Conservation (phyloP, 2,113 vertebrate species). For the Scalopus aquaticus region DNA sequence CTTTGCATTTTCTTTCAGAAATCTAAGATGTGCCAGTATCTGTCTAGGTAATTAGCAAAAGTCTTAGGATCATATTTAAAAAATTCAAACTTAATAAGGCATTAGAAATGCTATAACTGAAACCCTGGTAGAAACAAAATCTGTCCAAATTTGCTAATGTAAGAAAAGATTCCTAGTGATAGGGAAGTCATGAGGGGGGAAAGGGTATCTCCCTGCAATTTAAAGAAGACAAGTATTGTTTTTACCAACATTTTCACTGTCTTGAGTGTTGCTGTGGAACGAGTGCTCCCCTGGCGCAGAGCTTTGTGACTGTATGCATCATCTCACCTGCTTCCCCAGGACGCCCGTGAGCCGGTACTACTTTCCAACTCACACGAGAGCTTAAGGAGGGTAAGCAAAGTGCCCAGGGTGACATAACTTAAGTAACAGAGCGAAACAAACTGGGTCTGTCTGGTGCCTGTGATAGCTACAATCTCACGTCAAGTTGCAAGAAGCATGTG, state of each 20-base stretch:
- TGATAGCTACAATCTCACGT: neutral
- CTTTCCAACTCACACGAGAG: neutral
- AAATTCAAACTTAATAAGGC: slow-evolving; percentile 26
- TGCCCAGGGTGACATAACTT: neutral
- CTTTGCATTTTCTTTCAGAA: slow-evolving; percentile 42
- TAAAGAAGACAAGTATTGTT: neutral
- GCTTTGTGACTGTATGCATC: neutral
- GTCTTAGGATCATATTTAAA: neutral
- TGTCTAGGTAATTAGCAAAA: neutral
- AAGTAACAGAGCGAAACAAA: neutral
- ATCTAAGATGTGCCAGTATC: neutral
- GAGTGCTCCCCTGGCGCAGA: neutral
- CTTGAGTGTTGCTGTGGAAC: neutral
- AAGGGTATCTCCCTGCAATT: neutral
- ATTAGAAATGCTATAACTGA: neutral
- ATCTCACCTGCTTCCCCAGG: neutral
- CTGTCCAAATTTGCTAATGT: neutral
- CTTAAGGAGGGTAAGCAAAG: neutral
- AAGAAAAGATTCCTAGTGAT: neutral
- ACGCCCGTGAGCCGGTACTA: neutral
- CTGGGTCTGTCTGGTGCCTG: neutral
- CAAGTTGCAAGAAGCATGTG: neutral
- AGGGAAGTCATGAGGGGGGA: neutral
- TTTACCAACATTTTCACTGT: neutral
- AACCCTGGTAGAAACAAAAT: neutral